Conservation (phyloP, 2,797 vertebrate species). For the Gymnoscopelus microlampas region DNA sequence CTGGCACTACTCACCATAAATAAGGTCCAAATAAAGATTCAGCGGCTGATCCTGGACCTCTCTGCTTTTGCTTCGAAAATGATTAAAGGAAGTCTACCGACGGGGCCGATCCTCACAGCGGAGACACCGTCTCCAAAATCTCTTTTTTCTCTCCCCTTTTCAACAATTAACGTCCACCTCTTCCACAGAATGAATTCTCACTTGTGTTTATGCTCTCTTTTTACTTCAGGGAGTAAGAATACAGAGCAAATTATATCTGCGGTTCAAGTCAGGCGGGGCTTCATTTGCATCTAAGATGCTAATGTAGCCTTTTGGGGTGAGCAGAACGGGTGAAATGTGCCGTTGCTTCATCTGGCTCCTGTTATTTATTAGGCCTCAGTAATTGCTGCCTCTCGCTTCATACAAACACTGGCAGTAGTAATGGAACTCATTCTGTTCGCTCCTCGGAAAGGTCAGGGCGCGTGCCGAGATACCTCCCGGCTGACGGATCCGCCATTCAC, state of each 20-base stretch:
- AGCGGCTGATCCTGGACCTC: constrained; percentile 4
- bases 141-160: not conserved
- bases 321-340: constrained; percentile 47
- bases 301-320: constrained; percentile 77
- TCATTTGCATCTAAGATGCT: constrained; percentile 78
- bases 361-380: constrained; percentile 74
- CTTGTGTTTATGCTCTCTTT: constrained; percentile 9
- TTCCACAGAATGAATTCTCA: not conserved
- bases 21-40: constrained; percentile 38
- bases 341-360: constrained; percentile 58
- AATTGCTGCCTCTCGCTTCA: constrained; percentile 63
- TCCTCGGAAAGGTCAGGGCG: constrained; percentile 69
- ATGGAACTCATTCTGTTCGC: constrained; percentile 60
- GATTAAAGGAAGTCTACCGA: constrained; percentile 7
- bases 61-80: constrained; percentile 15
- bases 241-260: constrained; percentile 47
- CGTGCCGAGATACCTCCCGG: constrained; percentile 28
- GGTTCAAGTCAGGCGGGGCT: constrained; percentile 59
- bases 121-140: not conserved
- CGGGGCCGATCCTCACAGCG: too few relatives aligned
- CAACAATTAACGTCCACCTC: constrained; percentile 8
- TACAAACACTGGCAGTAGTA: constrained; percentile 56
- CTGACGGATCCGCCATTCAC: constrained; percentile 28
- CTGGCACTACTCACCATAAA: constrained; percentile 29
- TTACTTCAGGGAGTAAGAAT: constrained; percentile 8